A percentile compares a stretch with the other conserved stretches of the same genome.
phyloP scores from a whole-genome alignment of 2,888 invertebrate genomes.

The Byasa hedistus region DNA sequence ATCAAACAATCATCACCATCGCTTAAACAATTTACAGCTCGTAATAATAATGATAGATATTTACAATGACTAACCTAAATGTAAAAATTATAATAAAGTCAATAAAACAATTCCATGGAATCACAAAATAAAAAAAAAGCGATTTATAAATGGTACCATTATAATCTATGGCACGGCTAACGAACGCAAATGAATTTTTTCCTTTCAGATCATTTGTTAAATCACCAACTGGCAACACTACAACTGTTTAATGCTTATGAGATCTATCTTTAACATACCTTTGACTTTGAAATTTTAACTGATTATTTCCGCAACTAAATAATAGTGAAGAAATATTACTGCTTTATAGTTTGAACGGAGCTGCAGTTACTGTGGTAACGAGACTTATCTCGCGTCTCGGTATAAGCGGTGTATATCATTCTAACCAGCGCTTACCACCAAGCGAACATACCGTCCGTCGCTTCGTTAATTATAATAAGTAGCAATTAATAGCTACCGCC shows the following conservation, averaged over 20 bases:
- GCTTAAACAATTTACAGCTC: slow-evolving; percentile 66
- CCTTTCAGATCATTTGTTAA: slow-evolving; percentile 47
- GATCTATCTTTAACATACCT: slow-evolving; percentile 32
- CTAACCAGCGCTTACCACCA: too few species aligned
- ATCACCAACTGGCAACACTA: slow-evolving; percentile 21
- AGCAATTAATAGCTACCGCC: not conserved
- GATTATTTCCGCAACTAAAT: too few species aligned
- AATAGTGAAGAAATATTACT: too few species aligned
- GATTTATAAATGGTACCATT: slow-evolving; percentile 38
- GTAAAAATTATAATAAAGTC: slow-evolving; percentile 35
- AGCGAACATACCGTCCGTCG: too few species aligned
- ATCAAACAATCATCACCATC: too few species aligned
- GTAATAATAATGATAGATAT: slow-evolving; percentile 65
- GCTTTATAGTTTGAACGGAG: too few species aligned
- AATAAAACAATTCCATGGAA: slow-evolving; percentile 51
- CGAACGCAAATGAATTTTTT: slow-evolving; percentile 33
- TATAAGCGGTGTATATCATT: too few species aligned
- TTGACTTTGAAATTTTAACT: not conserved
- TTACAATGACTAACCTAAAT: slow-evolving; percentile 54
- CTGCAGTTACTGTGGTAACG: too few species aligned
- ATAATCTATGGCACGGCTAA: slow-evolving; percentile 43
- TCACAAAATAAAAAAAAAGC: slow-evolving; percentile 38
- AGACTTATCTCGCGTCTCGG: too few species aligned
- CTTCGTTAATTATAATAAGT: slow-evolving; percentile 5
- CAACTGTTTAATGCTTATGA: slow-evolving; percentile 31